Percentiles rank a stretch among this genome's conserved stretches.
These are phyloP conservation scores for Shinisaurus crocodilurus DNA, from an alignment of 2,113 vertebrate species.

Conservation along the genomic window DNA sequence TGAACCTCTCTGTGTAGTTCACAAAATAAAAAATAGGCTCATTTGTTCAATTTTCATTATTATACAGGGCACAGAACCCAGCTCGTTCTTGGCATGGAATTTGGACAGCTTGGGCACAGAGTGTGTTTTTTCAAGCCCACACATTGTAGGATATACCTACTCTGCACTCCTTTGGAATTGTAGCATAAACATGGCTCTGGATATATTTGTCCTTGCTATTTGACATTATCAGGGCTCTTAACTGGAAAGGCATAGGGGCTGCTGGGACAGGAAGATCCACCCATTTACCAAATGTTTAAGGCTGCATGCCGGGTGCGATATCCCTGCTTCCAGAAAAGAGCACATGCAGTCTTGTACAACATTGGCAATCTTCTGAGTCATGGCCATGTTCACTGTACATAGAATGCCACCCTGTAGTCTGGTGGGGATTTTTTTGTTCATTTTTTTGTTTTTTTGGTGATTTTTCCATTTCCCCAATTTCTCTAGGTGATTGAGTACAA, in stretches of 20 bases:
- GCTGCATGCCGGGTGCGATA: background rate
- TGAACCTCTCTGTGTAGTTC: background rate
- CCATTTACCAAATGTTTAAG: background rate
- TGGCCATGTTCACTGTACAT: background rate
- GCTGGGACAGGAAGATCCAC: too few relatives aligned
- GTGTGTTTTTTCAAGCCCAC: background rate
- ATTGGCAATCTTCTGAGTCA: background rate
- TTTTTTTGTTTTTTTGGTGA: background rate
- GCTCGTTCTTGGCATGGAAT: too few relatives aligned
- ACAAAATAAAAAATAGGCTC: background rate
- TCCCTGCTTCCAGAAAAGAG: background rate
- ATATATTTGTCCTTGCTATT: background rate
- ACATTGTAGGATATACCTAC: too few relatives aligned
- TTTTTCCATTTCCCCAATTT: background rate
- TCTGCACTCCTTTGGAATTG: too few relatives aligned
- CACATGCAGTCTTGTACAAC: background rate
- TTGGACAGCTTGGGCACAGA: too few relatives aligned
- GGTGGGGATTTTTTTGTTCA: background rate
- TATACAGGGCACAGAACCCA: too few relatives aligned
- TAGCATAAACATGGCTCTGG: too few relatives aligned
- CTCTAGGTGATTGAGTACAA: conserved; percentile 97
- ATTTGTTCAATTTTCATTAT: background rate
- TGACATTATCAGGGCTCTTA: background rate
- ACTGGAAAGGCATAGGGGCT: background rate
- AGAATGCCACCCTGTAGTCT: background rate